Conservation (phyloP, 2,113 vertebrate species). For the Microtus ochrogaster region DNA sequence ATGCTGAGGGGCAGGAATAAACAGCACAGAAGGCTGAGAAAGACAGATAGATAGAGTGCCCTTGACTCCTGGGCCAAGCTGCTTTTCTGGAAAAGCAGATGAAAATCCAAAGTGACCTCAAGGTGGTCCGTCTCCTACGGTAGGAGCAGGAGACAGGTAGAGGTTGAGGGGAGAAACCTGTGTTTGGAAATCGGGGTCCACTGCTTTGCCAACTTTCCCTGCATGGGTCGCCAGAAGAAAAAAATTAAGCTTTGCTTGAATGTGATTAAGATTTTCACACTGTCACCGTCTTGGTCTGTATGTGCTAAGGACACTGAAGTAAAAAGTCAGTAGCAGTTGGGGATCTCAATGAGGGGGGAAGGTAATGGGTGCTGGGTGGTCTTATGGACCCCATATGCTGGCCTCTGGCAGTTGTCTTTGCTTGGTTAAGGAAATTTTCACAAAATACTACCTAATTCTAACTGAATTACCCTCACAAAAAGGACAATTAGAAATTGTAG, state of each 20-base stretch:
- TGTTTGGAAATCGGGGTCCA: not conserved
- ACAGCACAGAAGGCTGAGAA: not conserved
- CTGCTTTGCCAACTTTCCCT: not conserved
- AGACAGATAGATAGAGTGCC: not conserved
- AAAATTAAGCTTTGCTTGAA: not conserved
- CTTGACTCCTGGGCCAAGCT: not conserved
- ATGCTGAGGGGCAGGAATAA: not conserved
- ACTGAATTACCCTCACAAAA: slow-evolving; percentile 52
- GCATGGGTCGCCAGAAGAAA: not conserved
- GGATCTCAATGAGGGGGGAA: rapidly evolving
- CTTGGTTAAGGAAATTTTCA: slow-evolving; percentile 1
- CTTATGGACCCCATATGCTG: not conserved
- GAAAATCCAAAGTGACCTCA: slow-evolving; percentile 1
- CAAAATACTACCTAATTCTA: slow-evolving; percentile 37
- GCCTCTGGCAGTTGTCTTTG: not conserved
- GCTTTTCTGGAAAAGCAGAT: slow-evolving; percentile 18
- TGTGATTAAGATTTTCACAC: not conserved
- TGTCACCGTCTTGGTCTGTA: no score
- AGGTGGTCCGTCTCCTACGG: not conserved
- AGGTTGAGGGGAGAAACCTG: not conserved
- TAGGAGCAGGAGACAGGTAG: not conserved
- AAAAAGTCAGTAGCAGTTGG: not conserved
- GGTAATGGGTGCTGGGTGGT: rapidly evolving
- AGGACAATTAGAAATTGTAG: slow-evolving; percentile 66
- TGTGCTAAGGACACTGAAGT: not conserved